Percentiles rank a stretch among this genome's conserved stretches.
Evolutionary conservation across 2,888 invertebrate genomes (phyloP).

Genomic region (Monochamus alternatus): DNA sequence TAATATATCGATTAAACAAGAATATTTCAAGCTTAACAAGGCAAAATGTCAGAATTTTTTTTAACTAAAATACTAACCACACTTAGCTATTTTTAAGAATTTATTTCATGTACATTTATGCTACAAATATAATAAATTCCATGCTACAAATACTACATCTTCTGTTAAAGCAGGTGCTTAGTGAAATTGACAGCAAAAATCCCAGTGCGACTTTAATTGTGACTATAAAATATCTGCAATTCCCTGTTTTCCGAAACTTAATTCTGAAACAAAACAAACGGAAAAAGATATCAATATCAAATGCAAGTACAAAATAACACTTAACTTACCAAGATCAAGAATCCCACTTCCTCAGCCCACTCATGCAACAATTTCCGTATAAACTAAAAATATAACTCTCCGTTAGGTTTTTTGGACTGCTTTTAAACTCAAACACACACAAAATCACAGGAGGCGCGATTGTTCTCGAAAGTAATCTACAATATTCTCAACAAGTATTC

Average conservation of each 20-base stretch:
- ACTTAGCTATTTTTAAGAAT: background rate
- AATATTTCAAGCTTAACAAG: background rate
- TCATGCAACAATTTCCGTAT: slow-evolving; percentile 63
- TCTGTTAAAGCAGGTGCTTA: slow-evolving; percentile 38
- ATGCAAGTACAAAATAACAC: slow-evolving; percentile 4
- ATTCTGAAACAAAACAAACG: slow-evolving; percentile 43
- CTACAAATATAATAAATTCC: background rate
- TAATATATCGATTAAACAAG: no score
- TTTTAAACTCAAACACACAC: slow-evolving; percentile 51
- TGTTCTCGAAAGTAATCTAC: no score
- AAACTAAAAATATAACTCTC: slow-evolving; percentile 64
- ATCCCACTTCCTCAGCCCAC: slow-evolving; percentile 63
- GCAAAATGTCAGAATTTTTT: background rate
- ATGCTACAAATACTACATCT: background rate
- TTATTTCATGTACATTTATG: background rate
- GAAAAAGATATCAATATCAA: background rate
- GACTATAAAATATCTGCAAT: background rate
- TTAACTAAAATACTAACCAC: background rate
- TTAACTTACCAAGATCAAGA: slow-evolving; percentile 61
- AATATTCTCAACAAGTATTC: background rate
- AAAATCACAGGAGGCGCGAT: slow-evolving; percentile 33
- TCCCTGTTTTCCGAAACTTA: slow-evolving; percentile 22
- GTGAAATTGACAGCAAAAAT: slow-evolving; percentile 41
- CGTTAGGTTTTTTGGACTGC: slow-evolving; percentile 55
- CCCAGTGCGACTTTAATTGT: slow-evolving; percentile 4